Base-by-base conservation (phyloP, 2,797 vertebrate species). In the Thalassophryne amazonica region DNA sequence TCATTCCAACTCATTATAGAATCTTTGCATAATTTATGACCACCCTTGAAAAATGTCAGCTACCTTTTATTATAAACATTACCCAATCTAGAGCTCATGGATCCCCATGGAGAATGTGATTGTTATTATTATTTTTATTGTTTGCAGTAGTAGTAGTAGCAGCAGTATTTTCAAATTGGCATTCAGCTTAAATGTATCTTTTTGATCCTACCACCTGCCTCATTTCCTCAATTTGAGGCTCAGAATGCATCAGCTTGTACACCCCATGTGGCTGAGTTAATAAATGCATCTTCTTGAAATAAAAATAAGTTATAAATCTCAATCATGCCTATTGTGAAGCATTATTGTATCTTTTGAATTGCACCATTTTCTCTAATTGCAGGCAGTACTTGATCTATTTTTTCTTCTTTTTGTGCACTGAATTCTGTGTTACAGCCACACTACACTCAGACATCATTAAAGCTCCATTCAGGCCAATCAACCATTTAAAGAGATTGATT, bases 401-500 rank as follows among this genome's bases (percentile, higher is more conserved):
- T 64, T 47, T 31, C n/a, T n/a, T n/a, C n/a, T n/a, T n/a, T n/a
- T n/a, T n/a, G n/a, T n/a, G n/a, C n/a, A n/a, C n/a, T n/a, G n/a
- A n/a, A n/a, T n/a, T 43, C 23, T 29, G 31, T 9, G 4, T 29
- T 11, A 27, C n/a, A 61, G 49, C 50, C 45, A 60, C 40, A 67
- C 43, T 27, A 52, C 49, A 61, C 69, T 77, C 66, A 71, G 63
- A 76, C 70, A 79, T 86, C 71, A 76, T 84, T 81, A 85, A 70
- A 31, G 12, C 41, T 67, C 65, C 65, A 82, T 75, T 71, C 70
- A 61, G 62, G 52, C 56, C 61, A 83, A 75, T 81, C 68, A 76
- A 58, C 55, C 63, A 55, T 84, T 86, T 69, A 81, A 47, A 62
- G 56, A 28, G 66, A 86, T 87, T 84, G 68, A 87, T 83, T 69